A percentile compares a stretch with the other conserved stretches of the same genome.
Conservation (phyloP, 2,113 vertebrate genomes). For the Mola mola region DNA sequence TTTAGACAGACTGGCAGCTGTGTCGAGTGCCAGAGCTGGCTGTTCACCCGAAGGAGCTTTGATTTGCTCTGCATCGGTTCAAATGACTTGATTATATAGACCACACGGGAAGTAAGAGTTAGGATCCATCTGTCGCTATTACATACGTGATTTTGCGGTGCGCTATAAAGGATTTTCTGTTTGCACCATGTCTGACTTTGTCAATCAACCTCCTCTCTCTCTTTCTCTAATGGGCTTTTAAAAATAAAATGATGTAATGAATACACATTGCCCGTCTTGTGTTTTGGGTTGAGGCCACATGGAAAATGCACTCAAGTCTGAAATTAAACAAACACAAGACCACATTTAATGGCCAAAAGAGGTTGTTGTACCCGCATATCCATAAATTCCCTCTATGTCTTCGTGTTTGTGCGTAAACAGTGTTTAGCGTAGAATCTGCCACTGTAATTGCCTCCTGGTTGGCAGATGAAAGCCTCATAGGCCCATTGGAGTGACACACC, state of each 20-base stretch:
- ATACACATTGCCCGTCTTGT: not conserved
- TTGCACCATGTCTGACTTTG: conserved; percentile 3
- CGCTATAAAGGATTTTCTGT: conserved; percentile 10
- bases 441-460: conserved; percentile 50
- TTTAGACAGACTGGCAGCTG: conserved; percentile 7
- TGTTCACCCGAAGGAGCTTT: conserved; percentile 11
- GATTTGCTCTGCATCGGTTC: conserved; percentile 35
- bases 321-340: conserved; percentile 25
- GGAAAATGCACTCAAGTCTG: conserved; percentile 30
- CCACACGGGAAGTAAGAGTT: conserved; percentile 17
- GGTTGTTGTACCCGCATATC: conserved; percentile 18
- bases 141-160: not conserved
- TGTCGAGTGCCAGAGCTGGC: conserved; percentile 7
- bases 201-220: not conserved
- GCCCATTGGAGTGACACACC: conserved; percentile 33
- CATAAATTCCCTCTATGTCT: conserved; percentile 8
- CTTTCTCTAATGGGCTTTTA: conserved; percentile 4
- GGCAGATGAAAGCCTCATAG: conserved; percentile 23
- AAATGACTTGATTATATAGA: conserved; percentile 23
- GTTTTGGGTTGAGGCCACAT: conserved; percentile 8
- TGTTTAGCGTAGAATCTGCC: conserved; percentile 24
- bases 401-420: conserved; percentile 22
- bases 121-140: conserved; percentile 18
- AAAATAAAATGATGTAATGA: not conserved
- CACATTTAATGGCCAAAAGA: conserved; percentile 20